Evolutionary conservation across 1,140 invertebrate genomes (phyloP).

Genomic region (Drosophila fuyamai): DNA sequence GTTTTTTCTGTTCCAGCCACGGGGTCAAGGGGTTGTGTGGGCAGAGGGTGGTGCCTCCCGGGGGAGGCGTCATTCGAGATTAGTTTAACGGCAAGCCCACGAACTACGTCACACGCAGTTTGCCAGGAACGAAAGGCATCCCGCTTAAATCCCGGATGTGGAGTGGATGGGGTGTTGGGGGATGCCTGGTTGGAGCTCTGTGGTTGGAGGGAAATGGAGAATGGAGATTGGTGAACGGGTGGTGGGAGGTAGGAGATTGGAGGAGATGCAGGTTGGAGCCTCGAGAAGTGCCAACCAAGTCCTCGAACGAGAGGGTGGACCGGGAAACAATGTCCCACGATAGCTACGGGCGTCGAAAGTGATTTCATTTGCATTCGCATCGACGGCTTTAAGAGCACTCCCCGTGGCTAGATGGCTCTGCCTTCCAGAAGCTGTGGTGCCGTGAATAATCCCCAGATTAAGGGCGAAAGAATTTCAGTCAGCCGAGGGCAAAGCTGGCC

Average conservation of each 20-base stretch:
- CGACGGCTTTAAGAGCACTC: constrained; percentile 15
- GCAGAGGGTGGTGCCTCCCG: neutral
- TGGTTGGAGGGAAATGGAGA: no score
- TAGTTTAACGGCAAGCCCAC: constrained; percentile 24
- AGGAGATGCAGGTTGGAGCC: neutral
- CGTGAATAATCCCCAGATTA: constrained; percentile 41
- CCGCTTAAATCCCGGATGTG: constrained; percentile 2
- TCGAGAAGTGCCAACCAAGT: neutral
- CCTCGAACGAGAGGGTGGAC: no score
- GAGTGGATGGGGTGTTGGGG: neutral
- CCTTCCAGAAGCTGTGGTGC: neutral
- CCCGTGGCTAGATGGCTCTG: constrained; percentile 31
- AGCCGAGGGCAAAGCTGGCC: constrained; percentile 5
- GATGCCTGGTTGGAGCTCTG: no score
- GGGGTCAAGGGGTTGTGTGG: constrained; percentile 2
- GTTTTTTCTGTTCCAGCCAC: neutral
- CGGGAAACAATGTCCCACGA: neutral
- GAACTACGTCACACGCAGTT: constrained; percentile 35
- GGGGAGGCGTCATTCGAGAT: constrained; percentile 22
- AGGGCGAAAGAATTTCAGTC: constrained; percentile 1
- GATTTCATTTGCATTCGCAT: constrained; percentile 61
- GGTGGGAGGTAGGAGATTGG: no score
- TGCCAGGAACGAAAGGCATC: constrained; percentile 32
- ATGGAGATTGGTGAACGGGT: no score
- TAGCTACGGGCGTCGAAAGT: constrained; percentile 13